Evolutionary conservation across 1,140 invertebrate species (phyloP).

Genomic region (Tetramorium alpestre): DNA sequence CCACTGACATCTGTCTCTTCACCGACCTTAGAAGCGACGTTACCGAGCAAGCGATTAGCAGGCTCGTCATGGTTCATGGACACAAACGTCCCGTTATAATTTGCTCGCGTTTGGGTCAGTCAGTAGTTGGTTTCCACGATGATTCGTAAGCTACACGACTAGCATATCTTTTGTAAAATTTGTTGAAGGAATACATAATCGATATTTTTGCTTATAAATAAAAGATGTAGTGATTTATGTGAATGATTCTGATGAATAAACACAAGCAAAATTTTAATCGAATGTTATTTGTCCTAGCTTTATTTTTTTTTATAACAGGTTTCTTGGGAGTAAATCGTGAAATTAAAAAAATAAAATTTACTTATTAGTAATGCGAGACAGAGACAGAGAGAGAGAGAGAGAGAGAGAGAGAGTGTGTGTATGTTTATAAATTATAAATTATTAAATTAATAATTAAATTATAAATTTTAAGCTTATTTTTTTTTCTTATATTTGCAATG

Average conservation of each 20-base stretch:
- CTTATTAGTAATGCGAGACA: background rate
- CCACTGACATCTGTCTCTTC: background rate
- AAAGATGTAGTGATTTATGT: background rate
- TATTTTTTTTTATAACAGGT: background rate
- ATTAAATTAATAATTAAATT: no score
- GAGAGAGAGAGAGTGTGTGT: no score
- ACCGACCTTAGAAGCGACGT: constrained; percentile 11
- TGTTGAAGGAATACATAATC: constrained; percentile 41
- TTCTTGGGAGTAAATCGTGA: background rate
- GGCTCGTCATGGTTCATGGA: constrained; percentile 34
- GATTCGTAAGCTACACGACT: constrained; percentile 53
- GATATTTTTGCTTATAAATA: constrained; percentile 27
- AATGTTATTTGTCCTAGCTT: background rate
- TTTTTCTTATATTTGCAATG: background rate
- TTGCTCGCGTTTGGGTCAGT: constrained; percentile 24
- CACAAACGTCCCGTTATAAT: constrained; percentile 62
- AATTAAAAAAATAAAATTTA: background rate
- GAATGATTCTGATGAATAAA: background rate
- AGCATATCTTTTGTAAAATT: constrained; percentile 44
- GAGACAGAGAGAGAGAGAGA: background rate
- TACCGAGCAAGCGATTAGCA: constrained; percentile 40
- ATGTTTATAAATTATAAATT: no score
- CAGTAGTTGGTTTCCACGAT: constrained; percentile 24
- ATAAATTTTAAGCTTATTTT: background rate
- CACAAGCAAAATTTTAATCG: background rate